Evolutionary conservation across 2,888 invertebrate species (phyloP), one percentile per base, ranked within the genome.

Genomic region (Callosobruchus maculatus): DNA sequence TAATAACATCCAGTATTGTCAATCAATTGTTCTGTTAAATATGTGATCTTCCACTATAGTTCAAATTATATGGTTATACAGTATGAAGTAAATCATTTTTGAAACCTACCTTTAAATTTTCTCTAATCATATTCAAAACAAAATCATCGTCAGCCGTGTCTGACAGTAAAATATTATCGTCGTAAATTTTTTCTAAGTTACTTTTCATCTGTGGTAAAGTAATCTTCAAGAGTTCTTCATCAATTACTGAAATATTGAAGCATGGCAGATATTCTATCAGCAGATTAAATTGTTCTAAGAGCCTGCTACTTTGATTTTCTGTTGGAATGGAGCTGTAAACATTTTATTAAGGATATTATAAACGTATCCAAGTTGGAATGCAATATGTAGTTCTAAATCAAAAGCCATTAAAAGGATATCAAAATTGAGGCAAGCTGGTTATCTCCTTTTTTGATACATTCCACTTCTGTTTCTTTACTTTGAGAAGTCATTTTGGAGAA

Each of bases 71-170:
- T 66, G 26, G 21, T 49, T 22, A 70, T 1, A 22, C 30, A 68
- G 7, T 7, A 22, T 31, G 0, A 70, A 71, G 30, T 21, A 9
- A 30, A 30, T 26, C 7, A 49, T 49, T 49, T 1, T 13, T 13
- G 13, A 1, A 49, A 79, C 74, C 72, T 79, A 81, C 81, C 71
- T 79, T 71, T 71, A 82, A 77, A 73, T 81, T 80, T 67, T 79
- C 77, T 71, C 78, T 77, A 70, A 83, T 72, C 70, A 78, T 74
- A 26, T 77, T 73, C n/a, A 67, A 22, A 72, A 79, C 70, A 75
- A 77, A 74, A 13, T 78, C 76, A 76, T 80, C 80, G 72, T 77
- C 77, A 66, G 77, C 74, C 21, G 78, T 78, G 72, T 78, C 77
- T 20, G 77, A 74, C 21, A 80, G n/a, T 49, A 78, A 70, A 72